phyloP scores from a whole-genome alignment of 2,113 vertebrate species.

The Chloebia gouldiae region DNA sequence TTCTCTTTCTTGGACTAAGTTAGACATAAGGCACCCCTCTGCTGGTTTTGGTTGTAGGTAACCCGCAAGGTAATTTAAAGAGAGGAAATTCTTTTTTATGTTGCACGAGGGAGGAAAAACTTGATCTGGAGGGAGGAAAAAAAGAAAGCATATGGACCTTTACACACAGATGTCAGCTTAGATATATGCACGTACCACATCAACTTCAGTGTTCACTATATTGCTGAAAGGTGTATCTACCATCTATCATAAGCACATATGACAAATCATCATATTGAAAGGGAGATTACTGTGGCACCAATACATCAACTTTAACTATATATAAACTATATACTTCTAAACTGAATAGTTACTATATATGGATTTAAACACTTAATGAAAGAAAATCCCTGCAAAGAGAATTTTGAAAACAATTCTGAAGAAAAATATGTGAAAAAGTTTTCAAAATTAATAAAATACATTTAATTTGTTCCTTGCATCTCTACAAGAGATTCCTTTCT shows the following conservation, averaged over 20 bases:
- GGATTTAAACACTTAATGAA: constrained; percentile 18
- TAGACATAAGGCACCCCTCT: constrained; percentile 84
- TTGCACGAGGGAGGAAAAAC: constrained; percentile 86
- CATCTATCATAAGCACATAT: not conserved
- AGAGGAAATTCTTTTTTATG: constrained; percentile 93
- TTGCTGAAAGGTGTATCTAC: not conserved
- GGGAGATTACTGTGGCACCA: not conserved
- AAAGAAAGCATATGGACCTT: not conserved
- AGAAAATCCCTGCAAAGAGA: constrained; percentile 1
- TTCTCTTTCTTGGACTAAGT: constrained; percentile 75
- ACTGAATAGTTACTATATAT: not conserved
- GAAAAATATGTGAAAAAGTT: not conserved
- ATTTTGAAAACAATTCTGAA: constrained; percentile 33
- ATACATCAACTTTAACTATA: not conserved
- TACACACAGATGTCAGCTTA: not conserved
- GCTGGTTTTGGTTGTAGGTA: constrained; percentile 87
- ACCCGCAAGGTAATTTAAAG: constrained; percentile 93
- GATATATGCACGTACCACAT: fast-evolving
- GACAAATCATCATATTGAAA: not conserved
- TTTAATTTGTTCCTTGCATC: not conserved
- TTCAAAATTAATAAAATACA: not conserved
- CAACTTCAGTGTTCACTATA: not conserved
- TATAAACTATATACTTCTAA: not conserved
- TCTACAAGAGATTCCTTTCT: not conserved
- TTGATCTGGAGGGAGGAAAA: constrained; percentile 74